Evolutionary conservation across 35 echinoderm and acorn worm species (phyloP).

Genomic region (Ophioderma brevispina): DNA sequence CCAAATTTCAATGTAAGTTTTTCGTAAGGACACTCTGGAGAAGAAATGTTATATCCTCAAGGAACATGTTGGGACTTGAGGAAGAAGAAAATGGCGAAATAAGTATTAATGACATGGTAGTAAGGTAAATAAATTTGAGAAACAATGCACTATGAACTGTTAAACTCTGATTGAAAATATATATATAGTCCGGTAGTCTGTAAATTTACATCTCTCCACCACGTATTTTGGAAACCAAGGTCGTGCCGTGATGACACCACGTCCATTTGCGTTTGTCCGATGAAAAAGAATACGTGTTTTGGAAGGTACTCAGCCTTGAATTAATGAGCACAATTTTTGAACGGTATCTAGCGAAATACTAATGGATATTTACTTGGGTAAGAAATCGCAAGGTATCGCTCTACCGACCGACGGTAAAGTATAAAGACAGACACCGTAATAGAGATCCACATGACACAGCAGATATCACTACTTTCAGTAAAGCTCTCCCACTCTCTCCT

Average conservation of each 20-base stretch:
- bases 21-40: too few relatives aligned
- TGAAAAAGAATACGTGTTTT: slow-evolving; percentile 5
- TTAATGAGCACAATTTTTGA: slow-evolving; percentile 4
- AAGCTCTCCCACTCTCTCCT: too few relatives aligned
- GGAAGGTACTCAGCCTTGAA: slow-evolving; percentile 1
- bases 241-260: slow-evolving; percentile 24
- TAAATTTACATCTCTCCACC: too few relatives aligned
- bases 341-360: slow-evolving; percentile 30
- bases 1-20: too few relatives aligned
- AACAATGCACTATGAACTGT: too few relatives aligned
- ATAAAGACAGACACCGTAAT: background rate
- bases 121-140: too few relatives aligned
- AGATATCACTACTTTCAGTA: background rate
- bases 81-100: too few relatives aligned
- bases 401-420: slow-evolving; percentile 22
- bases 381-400: slow-evolving; percentile 56
- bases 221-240: slow-evolving; percentile 9
- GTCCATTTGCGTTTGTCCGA: background rate
- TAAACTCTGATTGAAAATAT: too few relatives aligned
- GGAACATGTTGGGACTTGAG: too few relatives aligned
- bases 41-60: too few relatives aligned
- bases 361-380: slow-evolving; percentile 38
- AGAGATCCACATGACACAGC: background rate
- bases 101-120: too few relatives aligned
- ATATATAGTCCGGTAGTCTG: too few relatives aligned